Evolutionary conservation across 2,888 invertebrate species (phyloP).

Genomic region (Sesia bembeciformis): DNA sequence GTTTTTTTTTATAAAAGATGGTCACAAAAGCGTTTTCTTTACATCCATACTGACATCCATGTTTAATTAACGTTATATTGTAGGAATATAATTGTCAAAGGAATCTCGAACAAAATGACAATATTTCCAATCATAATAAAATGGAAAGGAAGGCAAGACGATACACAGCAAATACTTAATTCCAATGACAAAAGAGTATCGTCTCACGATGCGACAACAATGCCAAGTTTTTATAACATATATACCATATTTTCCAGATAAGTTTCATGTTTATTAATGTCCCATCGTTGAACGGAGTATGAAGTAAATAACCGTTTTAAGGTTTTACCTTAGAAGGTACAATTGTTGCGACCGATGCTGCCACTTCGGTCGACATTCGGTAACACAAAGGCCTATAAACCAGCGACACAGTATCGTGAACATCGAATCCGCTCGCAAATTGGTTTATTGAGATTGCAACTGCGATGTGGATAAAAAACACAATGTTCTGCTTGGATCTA

Average conservation of each 20-base stretch:
- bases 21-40: too few species aligned
- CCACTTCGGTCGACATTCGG: not conserved
- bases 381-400: constrained; percentile 41
- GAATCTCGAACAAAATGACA: too few species aligned
- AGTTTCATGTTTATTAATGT: not conserved
- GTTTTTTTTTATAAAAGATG: too few species aligned
- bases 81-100: too few species aligned
- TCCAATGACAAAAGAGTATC: not conserved
- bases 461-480: not conserved
- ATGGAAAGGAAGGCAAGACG: too few species aligned
- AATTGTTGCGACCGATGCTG: constrained; percentile 5
- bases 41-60: too few species aligned
- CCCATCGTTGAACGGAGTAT: constrained; percentile 15
- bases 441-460: constrained; percentile 63
- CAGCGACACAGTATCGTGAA: constrained; percentile 20
- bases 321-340: constrained; percentile 26
- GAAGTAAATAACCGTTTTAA: constrained; percentile 33
- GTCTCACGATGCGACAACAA: not conserved
- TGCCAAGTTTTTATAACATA: not conserved
- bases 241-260: constrained; percentile 1
- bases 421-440: constrained; percentile 35
- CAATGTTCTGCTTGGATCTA: constrained; percentile 2
- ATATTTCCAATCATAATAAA: too few species aligned
- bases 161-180: not conserved
- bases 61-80: too few species aligned